These are phyloP conservation scores for Tipula confusa DNA, from an alignment of 2,888 invertebrate species.

Conservation along the genomic window DNA sequence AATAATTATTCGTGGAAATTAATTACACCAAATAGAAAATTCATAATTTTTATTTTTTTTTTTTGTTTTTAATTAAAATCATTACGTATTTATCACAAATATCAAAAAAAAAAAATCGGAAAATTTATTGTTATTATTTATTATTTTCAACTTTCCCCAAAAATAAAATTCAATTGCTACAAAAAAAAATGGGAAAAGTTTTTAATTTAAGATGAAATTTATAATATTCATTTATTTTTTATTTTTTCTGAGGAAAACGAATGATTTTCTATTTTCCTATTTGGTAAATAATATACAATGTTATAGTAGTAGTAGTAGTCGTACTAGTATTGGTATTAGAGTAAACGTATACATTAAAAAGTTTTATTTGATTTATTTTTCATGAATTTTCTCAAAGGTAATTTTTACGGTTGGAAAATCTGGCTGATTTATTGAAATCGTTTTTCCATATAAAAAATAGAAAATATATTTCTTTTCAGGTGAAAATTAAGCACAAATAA, in stretches of 20 bases:
- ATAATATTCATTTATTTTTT: too few relatives aligned
- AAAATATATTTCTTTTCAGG: too few relatives aligned
- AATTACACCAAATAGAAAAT: background rate
- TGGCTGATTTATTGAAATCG: conserved; percentile 3
- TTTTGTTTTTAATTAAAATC: conserved; percentile 25
- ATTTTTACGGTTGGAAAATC: background rate
- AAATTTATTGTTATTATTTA: conserved; percentile 20
- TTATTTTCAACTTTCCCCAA: background rate
- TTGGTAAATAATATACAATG: background rate
- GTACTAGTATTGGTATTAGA: background rate
- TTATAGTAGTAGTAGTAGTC: background rate
- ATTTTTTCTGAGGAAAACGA: too few relatives aligned
- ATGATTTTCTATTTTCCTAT: background rate
- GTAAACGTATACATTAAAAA: background rate
- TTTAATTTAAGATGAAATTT: background rate
- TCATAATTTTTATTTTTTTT: background rate
- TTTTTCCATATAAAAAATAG: background rate
- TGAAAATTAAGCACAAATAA: background rate
- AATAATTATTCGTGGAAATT: background rate
- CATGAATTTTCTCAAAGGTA: conserved; percentile 3
- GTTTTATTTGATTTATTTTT: background rate
- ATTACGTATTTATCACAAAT: background rate
- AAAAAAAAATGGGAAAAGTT: background rate
- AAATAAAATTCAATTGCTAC: background rate
- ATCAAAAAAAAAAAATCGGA: background rate